Base-by-base conservation (phyloP, 2,113 vertebrate genomes). In the Ginglymostoma cirratum region DNA sequence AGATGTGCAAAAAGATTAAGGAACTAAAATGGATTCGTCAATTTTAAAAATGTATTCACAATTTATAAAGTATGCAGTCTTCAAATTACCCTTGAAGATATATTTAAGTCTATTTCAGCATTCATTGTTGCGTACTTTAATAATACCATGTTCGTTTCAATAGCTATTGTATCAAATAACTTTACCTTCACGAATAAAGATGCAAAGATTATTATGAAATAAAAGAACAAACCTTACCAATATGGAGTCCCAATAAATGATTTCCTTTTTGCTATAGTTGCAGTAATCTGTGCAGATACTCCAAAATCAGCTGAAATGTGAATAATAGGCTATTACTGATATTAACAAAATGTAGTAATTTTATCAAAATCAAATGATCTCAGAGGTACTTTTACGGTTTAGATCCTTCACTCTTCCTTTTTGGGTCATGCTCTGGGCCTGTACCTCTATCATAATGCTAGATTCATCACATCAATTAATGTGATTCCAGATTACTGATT, bases 161-260 rank as follows among this genome's bases (percentile, higher is more conserved):
- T 67, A n/a, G 34, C 38, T 42, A 94, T 24, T 70, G 67, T 38
- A 94, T 69, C 45, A 27, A 38, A 67, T 34, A 83, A 5, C 2
- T 27, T 65, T 61, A 52, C 19, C 34, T 45, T 45, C 55, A 96
- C 34, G 30, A 90, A 72, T 27, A 86, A 38, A 67, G 14, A 61
- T 21, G 52, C 30, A 78, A 83, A 19, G 17, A 66, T n/a, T 45
- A 52, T 70, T 55, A 45, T 72, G 6, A 12, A 5, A 66, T 23
- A 38, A n/a, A 86, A 61, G 55, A 61, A 61, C 55, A 15, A 96
- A 55, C 97, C 96, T 98, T 98, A 99, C 99, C 99, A 99, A 97
- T 99, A 99, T 38, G 99, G 99, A 2, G 99, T 99, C 97, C 99
- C 99, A 97, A 99, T 99, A 97, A 99, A 99, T 30, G 99, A 99